phyloP scores from a whole-genome alignment of 2,113 vertebrate genomes.

The Casuarius casuarius region DNA sequence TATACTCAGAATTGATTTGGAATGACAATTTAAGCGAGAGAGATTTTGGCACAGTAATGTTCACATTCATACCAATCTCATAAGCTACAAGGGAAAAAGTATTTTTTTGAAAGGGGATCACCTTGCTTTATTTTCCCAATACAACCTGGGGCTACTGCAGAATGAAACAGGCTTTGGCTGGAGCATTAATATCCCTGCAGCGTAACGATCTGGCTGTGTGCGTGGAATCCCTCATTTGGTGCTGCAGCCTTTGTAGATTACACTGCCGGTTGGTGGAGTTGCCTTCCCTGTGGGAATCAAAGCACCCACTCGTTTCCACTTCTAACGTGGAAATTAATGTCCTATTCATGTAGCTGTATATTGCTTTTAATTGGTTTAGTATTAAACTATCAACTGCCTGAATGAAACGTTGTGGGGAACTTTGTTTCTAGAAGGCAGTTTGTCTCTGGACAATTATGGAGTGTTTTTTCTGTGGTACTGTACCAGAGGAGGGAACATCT shows the following conservation, averaged over 20 bases:
- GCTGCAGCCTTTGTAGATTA: constrained; percentile 36
- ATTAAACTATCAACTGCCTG: constrained; percentile 8
- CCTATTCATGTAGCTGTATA: constrained; percentile 18
- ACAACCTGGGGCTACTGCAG: constrained; percentile 3
- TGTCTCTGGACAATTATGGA: constrained; percentile 33
- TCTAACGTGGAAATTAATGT: constrained; percentile 40
- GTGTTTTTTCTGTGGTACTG: constrained; percentile 3
- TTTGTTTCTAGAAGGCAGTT: constrained; percentile 25
- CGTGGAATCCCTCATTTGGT: not conserved
- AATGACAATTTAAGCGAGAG: not conserved
- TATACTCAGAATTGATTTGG: constrained; percentile 37
- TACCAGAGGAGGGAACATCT: constrained; percentile 35
- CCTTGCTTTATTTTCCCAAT: constrained; percentile 26
- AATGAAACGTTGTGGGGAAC: constrained; percentile 8
- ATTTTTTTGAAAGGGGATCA: not conserved
- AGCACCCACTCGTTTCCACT: constrained; percentile 5
- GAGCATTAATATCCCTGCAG: not conserved
- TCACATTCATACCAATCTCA: not conserved
- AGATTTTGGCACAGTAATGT: not conserved
- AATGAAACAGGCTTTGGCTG: constrained; percentile 6
- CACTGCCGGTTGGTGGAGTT: not conserved
- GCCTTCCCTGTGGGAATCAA: constrained; percentile 25
- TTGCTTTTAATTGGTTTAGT: constrained; percentile 58
- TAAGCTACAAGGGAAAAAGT: not conserved
- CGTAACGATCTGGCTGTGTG: not conserved